A percentile compares a stretch with the other conserved stretches of the same genome.
Conservation (phyloP, 2,888 invertebrate genomes). For the Melikaiella ostensackeni region DNA sequence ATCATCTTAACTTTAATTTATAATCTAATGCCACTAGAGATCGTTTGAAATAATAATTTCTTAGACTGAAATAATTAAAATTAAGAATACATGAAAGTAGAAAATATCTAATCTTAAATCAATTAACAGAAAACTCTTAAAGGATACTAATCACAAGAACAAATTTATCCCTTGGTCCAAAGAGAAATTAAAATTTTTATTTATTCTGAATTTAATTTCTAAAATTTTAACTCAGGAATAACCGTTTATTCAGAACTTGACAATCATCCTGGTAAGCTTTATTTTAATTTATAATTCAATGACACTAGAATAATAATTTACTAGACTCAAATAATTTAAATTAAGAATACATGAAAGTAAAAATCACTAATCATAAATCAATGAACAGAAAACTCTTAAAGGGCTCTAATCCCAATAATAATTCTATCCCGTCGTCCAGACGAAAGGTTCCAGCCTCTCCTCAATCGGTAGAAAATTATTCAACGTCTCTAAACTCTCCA, state of each 20-base stretch:
- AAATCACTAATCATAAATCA: not conserved
- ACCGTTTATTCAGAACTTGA: not conserved
- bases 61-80: no score
- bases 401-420: constrained; percentile 9
- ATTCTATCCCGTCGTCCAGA: constrained; percentile 87
- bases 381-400: not conserved
- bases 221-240: not conserved
- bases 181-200: no score
- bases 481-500: constrained; percentile 91
- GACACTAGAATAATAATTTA: not conserved
- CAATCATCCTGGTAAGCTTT: not conserved
- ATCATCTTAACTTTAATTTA: no score
- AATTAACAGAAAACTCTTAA: no score
- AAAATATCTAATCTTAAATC: no score
- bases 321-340: not conserved
- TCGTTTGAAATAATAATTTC: no score
- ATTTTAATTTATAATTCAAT: not conserved
- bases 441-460: constrained; percentile 91
- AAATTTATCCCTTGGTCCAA: no score
- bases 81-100: no score
- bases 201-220: no score
- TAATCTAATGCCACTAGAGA: no score
- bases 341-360: not conserved
- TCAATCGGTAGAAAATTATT: constrained; percentile 90
- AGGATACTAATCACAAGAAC: no score